Base-by-base conservation (phyloP, 2,797 vertebrate genomes). In the Taeniopygia guttata region DNA sequence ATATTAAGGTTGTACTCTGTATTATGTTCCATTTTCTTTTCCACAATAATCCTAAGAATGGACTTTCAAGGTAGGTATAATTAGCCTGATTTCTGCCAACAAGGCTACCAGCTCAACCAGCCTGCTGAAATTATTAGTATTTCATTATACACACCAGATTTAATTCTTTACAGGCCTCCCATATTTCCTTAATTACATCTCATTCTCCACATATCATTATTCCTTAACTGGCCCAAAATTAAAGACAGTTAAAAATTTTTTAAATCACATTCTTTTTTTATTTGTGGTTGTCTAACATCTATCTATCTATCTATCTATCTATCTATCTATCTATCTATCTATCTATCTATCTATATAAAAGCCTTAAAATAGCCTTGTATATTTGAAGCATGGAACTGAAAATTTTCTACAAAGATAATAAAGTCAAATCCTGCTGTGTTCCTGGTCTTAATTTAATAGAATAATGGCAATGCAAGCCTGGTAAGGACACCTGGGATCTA, bases 361-460 rank as follows among this genome's bases (percentile, higher is more conserved):
- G n/a, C n/a, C n/a, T 34, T 85, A 29, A 42, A 77, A 85, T 70
- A 72, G 46, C 66, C 54, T 72, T 72, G 43, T 54, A 21, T 58
- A 66, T 73, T 94, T 55, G 51, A 89, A 78, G 25, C 40, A 58
- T 40, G 18, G 70, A 94, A 73, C 22, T 11, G 51, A 75, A 90
- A 78, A 62, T 73, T 81, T 72, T 76, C 84, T 75, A 27, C 55
- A 69, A 89, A 90, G 74, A 84, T 52, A 91, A 20, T 70, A n/a
- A 84, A 88, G 66, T 69, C 66, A 93, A 75, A 76, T 59, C 32
- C 81, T 72, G 40, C 67, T 63, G 67, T 76, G 77, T 79, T 88
- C 9, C 52, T 63, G 32, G 25, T 51, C 84, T 79, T 89, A 89
- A 90, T 93, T 93, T 90, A 88, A 91, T 43, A 88, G 83, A 95